A percentile compares a stretch with the other conserved stretches of the same genome.
Evolutionary conservation across 2,888 invertebrate species (phyloP).

Genomic region (Seira ritae): DNA sequence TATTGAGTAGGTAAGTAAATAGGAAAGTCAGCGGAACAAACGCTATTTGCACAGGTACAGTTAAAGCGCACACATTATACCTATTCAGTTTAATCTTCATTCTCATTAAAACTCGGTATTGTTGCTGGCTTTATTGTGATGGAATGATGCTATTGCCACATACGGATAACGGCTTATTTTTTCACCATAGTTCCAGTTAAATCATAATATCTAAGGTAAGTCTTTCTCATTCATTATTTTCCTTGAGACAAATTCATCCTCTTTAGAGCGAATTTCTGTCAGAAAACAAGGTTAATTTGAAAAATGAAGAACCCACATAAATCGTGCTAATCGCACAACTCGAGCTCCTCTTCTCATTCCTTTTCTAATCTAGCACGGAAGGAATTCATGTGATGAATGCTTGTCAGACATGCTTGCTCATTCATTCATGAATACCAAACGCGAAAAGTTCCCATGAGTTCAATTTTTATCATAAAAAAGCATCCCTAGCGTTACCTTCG

Average conservation of each 20-base stretch:
- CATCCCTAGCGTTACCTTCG: no score
- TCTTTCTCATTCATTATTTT: slow-evolving; percentile 21
- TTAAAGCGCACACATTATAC: neutral
- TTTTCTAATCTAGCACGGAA: slow-evolving; percentile 54
- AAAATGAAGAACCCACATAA: neutral
- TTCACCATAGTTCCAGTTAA: slow-evolving; percentile 26
- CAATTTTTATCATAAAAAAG: slow-evolving; percentile 36
- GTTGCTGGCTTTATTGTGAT: no score
- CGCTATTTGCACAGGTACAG: neutral
- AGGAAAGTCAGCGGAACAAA: no score
- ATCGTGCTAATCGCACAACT: no score
- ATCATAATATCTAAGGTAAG: neutral
- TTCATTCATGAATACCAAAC: slow-evolving; percentile 5
- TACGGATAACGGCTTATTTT: no score
- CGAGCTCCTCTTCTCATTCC: slow-evolving; percentile 20
- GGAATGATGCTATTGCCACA: no score
- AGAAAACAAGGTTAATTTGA: slow-evolving; percentile 47
- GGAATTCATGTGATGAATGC: slow-evolving; percentile 1
- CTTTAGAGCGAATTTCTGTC: slow-evolving; percentile 27
- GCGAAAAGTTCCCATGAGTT: slow-evolving; percentile 42
- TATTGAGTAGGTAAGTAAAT: no score
- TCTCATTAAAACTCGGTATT: no score
- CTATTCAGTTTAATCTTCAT: slow-evolving; percentile 42
- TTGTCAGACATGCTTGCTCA: slow-evolving; percentile 31
- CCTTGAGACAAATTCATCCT: slow-evolving; percentile 12